Evolutionary conservation across 2,888 invertebrate genomes (phyloP), one percentile per base, ranked within the genome.

Genomic region (Drosophila histrio): DNA sequence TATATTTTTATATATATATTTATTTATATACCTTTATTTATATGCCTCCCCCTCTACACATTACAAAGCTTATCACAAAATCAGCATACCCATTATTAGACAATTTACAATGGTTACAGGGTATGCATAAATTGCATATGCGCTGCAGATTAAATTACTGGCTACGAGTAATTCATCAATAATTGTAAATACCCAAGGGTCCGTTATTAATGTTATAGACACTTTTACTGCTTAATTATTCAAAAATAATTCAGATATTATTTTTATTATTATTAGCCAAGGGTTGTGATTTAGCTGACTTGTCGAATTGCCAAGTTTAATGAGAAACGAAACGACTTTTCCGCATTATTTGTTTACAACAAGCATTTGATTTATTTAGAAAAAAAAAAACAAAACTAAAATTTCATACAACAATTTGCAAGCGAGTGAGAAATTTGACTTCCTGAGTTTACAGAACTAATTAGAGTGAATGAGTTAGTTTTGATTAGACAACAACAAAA

Each of bases 391-490:
- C 47, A 9, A 47, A 53, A 43, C 22, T 19, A 28, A 41, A 41
- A 49, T 46, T 36, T 5, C 7, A 41, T 24, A 21, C 30, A 39
- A 39, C 34, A 61, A 69, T 69, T 81, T 57, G 56, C 66, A 44
- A 49, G 22, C 21, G 46, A 22, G 75, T 77, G 75, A 72, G 66
- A 74, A 13, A 36, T 36, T 8, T 38, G 15, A 49, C 13, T 80
- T 70, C 60, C 67, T 50, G 21, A 50, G 38, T 82, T 66, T 87
- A 84, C 78, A 81, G 67, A 87, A 84, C 34, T 50, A 82, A 75
- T 87, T 82, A 87, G 81, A 70, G 65, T 36, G 19, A 22, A 44
- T 43, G 38, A 56, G 52, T 64, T 79, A 46, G 60, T 30, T 15
- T 21, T 17, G 50, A 19, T 50, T 36, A 9, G 49, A 34, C 22